These are phyloP conservation scores for Scaptomyza montana DNA, from an alignment of 1,140 invertebrate genomes.

Conservation along the genomic window DNA sequence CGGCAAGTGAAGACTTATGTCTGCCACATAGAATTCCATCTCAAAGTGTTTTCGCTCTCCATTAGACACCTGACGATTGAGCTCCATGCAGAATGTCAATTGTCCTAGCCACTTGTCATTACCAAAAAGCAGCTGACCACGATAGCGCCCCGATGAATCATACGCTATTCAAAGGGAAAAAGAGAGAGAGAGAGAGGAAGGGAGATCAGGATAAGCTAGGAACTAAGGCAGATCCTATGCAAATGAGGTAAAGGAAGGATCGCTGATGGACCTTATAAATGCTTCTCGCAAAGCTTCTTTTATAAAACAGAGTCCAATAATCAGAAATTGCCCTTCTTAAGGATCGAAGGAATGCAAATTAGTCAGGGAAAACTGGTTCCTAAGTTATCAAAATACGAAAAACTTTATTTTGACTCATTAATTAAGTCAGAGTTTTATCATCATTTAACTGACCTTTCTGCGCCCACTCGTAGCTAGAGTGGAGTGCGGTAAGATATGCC, in stretches of 20 bases:
- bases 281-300: too few relatives aligned
- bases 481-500: conserved; percentile 75
- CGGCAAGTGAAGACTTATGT: conserved; percentile 57
- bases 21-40: conserved; percentile 72
- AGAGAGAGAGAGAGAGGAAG: background rate
- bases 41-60: conserved; percentile 77
- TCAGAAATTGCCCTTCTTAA: too few relatives aligned
- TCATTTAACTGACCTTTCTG: conserved; percentile 64
- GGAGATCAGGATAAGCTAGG: too few relatives aligned
- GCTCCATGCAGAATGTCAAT: conserved; percentile 71
- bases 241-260: too few relatives aligned
- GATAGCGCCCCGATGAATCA: conserved; percentile 92
- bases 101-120: conserved; percentile 93
- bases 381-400: too few relatives aligned
- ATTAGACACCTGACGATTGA: conserved; percentile 61
- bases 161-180: conserved; percentile 85
- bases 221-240: background rate
- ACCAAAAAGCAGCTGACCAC: conserved; percentile 91
- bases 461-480: conserved; percentile 77
- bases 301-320: too few relatives aligned
- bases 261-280: too few relatives aligned
- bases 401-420: too few relatives aligned
- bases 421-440: too few relatives aligned
- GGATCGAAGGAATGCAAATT: too few relatives aligned
- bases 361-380: too few relatives aligned